These are phyloP conservation scores for Engystomops pustulosus DNA, from an alignment of 2,113 vertebrate species.

Conservation along the genomic window DNA sequence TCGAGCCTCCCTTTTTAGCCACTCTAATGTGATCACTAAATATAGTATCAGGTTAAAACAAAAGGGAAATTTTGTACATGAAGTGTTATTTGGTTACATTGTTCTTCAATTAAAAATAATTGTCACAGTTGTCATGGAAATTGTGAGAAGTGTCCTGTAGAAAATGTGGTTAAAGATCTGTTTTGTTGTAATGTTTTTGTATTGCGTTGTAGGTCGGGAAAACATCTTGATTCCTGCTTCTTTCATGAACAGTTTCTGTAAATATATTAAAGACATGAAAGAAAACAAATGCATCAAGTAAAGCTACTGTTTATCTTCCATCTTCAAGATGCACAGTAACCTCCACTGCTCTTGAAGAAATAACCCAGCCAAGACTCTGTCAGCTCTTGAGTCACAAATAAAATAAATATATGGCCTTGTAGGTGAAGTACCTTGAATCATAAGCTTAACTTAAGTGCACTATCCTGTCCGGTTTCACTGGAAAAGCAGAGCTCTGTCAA, in stretches of 20 bases:
- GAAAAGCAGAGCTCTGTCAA: too few species aligned
- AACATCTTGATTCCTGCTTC: too few species aligned
- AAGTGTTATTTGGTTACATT: not conserved
- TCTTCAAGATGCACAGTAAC: not conserved
- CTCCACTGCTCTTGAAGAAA: not conserved
- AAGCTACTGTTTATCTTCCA: not conserved
- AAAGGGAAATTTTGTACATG: not conserved
- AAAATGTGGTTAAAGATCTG: too few species aligned
- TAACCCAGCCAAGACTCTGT: not conserved
- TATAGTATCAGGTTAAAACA: not conserved
- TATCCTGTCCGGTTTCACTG: too few species aligned
- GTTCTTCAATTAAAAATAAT: not conserved
- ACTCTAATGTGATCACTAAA: not conserved
- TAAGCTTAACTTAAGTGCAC: too few species aligned
- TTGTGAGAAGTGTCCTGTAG: too few species aligned
- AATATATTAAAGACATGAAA: not conserved
- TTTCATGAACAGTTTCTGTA: too few species aligned
- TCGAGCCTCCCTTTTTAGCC: not conserved
- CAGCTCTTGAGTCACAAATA: too few species aligned
- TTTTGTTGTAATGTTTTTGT: too few species aligned
- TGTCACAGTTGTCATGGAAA: not conserved
- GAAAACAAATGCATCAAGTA: not conserved
- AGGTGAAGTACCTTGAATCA: too few species aligned
- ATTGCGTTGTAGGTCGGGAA: too few species aligned
- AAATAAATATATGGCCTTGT: too few species aligned